Percentiles rank a stretch among this genome's conserved stretches.
Evolutionary conservation across 2,113 vertebrate species (phyloP).

Genomic region (Mirounga angustirostris): DNA sequence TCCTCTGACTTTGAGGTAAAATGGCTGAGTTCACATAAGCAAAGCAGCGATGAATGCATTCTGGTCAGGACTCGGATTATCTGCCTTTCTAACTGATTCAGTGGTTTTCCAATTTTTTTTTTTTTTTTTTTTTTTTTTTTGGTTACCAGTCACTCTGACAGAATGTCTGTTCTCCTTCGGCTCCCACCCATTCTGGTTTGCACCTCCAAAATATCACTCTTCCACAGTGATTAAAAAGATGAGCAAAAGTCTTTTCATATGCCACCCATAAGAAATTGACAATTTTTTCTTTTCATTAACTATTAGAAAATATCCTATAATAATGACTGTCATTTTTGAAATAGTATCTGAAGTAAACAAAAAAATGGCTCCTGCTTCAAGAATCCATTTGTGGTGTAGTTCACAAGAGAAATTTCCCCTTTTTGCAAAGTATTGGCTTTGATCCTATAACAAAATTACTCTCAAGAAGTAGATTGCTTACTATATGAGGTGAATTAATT

Average conservation of each 20-base stretch:
- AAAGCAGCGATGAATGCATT: background rate
- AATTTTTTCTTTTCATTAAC: constrained; percentile 19
- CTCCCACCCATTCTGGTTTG: background rate
- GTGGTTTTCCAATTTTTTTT: background rate
- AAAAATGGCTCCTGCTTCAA: background rate
- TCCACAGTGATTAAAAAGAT: background rate
- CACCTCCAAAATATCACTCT: background rate
- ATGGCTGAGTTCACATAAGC: background rate
- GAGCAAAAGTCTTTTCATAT: background rate
- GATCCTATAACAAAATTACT: constrained; percentile 63
- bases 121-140: background rate
- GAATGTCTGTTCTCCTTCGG: background rate
- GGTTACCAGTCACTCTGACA: background rate
- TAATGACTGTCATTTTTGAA: constrained; percentile 26
- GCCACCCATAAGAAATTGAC: background rate
- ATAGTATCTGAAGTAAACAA: background rate
- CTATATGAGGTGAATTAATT: constrained; percentile 72
- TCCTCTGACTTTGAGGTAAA: background rate
- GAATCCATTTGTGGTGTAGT: background rate
- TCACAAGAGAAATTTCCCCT: background rate
- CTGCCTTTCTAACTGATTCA: background rate
- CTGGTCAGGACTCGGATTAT: background rate
- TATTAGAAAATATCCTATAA: background rate
- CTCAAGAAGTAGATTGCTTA: constrained; percentile 57
- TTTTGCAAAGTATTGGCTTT: constrained; percentile 57